These are phyloP conservation scores for Burhinus oedicnemus DNA, from an alignment of 2,113 vertebrate species.

Conservation along the genomic window DNA sequence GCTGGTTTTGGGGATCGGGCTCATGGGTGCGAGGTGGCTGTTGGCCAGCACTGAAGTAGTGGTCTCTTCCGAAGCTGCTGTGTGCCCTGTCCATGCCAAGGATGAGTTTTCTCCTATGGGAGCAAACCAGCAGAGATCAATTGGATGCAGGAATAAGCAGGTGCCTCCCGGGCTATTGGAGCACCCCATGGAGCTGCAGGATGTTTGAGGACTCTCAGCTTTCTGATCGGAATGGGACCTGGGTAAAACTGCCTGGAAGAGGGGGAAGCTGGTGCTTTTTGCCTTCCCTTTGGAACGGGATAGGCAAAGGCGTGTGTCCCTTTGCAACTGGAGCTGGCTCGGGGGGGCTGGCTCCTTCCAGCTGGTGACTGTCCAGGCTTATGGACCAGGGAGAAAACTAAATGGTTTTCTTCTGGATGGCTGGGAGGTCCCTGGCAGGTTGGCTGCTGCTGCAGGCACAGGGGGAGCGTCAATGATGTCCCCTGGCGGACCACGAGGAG, in stretches of 20 bases:
- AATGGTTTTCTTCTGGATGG: neutral
- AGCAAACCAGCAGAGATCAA: neutral
- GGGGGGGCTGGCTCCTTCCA: neutral
- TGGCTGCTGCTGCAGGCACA: neutral
- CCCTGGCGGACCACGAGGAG: neutral
- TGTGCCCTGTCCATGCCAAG: neutral
- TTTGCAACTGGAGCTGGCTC: neutral
- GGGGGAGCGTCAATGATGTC: neutral
- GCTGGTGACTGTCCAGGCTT: neutral
- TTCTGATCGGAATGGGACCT: neutral
- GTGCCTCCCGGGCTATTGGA: neutral
- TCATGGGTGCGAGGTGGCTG: neutral
- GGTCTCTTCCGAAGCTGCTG: neutral
- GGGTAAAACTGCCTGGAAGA: neutral
- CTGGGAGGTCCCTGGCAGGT: neutral
- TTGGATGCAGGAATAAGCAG: neutral
- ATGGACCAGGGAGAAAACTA: rapidly evolving
- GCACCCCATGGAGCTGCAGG: neutral
- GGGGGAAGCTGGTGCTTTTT: neutral
- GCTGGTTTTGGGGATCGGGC: neutral
- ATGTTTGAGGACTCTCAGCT: neutral
- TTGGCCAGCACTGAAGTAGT: neutral
- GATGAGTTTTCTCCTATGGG: neutral
- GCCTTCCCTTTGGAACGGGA: neutral
- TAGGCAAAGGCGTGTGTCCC: neutral